These are phyloP conservation scores for Seira sanloemensis DNA, from an alignment of 2,888 invertebrate species.

Conservation along the genomic window DNA sequence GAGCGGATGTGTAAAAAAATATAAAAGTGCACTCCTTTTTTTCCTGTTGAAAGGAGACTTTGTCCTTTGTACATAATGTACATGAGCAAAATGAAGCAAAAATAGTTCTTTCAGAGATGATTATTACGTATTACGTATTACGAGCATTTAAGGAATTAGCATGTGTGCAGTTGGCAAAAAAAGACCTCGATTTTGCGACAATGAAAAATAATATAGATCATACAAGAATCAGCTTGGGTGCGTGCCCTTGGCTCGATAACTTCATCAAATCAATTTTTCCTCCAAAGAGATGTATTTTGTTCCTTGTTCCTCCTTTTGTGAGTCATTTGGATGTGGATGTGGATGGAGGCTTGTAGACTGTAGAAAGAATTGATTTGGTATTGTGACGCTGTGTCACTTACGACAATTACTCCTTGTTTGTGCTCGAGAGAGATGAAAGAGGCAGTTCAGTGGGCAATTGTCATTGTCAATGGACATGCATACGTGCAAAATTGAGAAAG, in stretches of 20 bases:
- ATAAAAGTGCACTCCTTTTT: no score
- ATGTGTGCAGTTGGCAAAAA: not conserved
- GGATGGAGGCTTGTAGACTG: no score
- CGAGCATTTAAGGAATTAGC: not conserved
- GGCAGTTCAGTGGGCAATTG: not conserved
- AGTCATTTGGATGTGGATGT: no score
- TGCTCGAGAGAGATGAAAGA: not conserved
- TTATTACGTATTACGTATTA: no score
- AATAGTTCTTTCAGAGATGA: no score
- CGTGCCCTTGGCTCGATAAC: not conserved
- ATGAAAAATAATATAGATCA: no score
- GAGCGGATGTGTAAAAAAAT: no score
- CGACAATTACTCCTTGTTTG: not conserved
- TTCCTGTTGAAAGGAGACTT: no score
- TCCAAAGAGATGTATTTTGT: not conserved
- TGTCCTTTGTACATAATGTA: no score
- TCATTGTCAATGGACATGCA: not conserved
- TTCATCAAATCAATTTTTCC: slow-evolving; percentile 3
- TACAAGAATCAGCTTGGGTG: no score
- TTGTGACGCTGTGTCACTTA: slow-evolving; percentile 5
- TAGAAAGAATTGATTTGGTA: no score
- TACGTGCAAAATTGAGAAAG: no score
- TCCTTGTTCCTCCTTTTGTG: slow-evolving; percentile 12
- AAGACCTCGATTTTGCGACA: not conserved
- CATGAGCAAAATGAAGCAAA: not conserved